Evolutionary conservation across 1,140 invertebrate genomes (phyloP).

Genomic region (Pseudomyrmex sp.): DNA sequence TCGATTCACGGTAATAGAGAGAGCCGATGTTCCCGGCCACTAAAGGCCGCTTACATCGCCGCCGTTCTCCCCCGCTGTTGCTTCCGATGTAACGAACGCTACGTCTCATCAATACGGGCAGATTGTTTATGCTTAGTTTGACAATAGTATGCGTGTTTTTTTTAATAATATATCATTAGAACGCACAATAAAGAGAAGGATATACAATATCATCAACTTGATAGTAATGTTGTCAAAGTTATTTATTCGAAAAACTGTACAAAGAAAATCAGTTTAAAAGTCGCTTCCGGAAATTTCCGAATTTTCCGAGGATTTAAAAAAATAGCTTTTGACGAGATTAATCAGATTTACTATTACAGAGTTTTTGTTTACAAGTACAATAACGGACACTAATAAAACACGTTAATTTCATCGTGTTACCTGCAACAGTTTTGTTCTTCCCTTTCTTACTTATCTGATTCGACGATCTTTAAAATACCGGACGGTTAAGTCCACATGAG

Average conservation of each 20-base stretch:
- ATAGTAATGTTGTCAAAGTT: constrained; percentile 12
- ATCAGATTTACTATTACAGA: neutral
- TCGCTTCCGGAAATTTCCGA: constrained; percentile 7
- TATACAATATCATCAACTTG: neutral
- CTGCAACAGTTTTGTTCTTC: neutral
- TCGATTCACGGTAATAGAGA: constrained; percentile 81
- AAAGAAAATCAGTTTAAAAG: constrained; percentile 21
- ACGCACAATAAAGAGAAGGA: neutral
- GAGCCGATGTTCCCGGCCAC: constrained; percentile 32
- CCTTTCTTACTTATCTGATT: constrained; percentile 8
- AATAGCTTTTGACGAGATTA: constrained; percentile 11
- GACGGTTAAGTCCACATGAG: constrained; percentile 31
- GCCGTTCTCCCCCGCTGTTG: constrained; percentile 14
- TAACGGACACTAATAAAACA: neutral
- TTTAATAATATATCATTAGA: constrained; percentile 15
- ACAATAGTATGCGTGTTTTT: neutral
- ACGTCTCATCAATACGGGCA: constrained; percentile 3
- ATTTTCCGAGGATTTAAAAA: neutral
- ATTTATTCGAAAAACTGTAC: constrained; percentile 29
- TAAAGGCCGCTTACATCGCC: constrained; percentile 62
- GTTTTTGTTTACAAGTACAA: neutral
- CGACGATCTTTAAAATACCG: neutral
- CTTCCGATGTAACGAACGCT: constrained; percentile 27
- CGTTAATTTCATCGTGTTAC: neutral
- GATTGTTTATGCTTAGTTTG: neutral